Base-by-base conservation (phyloP, 2,888 invertebrate genomes). In the Bombylius discolor region DNA sequence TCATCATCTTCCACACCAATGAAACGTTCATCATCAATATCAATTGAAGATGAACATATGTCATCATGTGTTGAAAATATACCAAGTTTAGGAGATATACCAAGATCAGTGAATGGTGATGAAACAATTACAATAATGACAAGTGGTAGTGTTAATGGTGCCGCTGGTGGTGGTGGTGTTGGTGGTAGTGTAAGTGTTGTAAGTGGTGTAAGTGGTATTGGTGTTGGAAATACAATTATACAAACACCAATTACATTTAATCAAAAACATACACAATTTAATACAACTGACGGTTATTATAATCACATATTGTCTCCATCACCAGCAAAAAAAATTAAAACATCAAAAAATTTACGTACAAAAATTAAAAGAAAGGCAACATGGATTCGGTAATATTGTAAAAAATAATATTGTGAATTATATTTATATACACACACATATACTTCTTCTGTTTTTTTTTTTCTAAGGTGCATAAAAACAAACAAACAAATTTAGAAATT, bases 291-390 rank as follows among this genome's bases (percentile, higher is more conserved):
- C 48, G 54, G 44, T 48, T 56, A 50, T 34, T 58, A 56, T 34
- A 51, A 56, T 48, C 58, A 56, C 14, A 13, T 59, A 46, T 52
- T 60, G 11, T 59, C 63, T 33, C 61, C 64, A 32, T 61, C 67
- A 52, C 62, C 66, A 50, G 62, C 65, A 50, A 71, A 67, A 59
- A 73, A 69, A 57, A 63, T 66, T 57, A 73, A 71, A 60, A 65
- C 68, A 1, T 52, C 70, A 57, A 67, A 72, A 32, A 69, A 67
- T 51, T 56, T 73, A 51, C 71, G 73, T 34, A 70, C 71, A 55
- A 74, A 73, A 60, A 68, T 73, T 50, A 73, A 72, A 60, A 67
- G 72, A 32, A 74, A 73, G 59, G 64, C 71, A 11, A 62, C 70
- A n/a, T 72, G 70, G 67, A 67, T 70, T 64, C 72, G 74, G 67